phyloP scores from a whole-genome alignment of 2,797 vertebrate genomes.

The Molossus molossus region DNA sequence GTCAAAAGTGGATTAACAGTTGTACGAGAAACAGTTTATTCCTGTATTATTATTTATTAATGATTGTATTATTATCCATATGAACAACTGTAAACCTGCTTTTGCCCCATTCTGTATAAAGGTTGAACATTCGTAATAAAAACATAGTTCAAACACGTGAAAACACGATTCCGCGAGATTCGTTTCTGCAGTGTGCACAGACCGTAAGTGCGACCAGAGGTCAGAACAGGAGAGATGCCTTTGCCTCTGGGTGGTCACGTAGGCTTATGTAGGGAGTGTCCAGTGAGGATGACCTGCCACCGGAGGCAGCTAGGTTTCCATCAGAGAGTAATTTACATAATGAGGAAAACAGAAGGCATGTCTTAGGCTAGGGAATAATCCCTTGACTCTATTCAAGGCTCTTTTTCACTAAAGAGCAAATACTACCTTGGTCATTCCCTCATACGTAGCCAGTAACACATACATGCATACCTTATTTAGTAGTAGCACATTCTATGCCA shows the following conservation, averaged over 20 bases:
- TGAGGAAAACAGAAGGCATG: neutral
- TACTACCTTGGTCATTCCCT: constrained; percentile 28
- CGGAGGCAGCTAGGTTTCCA: neutral
- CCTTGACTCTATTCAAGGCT: neutral
- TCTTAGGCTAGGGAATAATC: neutral
- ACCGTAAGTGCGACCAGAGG: neutral
- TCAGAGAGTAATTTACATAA: neutral
- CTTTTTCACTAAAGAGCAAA: constrained; percentile 23
- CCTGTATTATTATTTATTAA: neutral
- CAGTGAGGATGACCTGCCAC: rapidly evolving
- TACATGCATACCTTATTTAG: neutral
- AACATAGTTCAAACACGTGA: neutral
- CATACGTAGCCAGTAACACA: neutral
- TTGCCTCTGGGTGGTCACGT: neutral
- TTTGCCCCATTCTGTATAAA: neutral
- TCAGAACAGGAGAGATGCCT: neutral
- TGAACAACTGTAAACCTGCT: neutral
- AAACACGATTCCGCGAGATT: neutral
- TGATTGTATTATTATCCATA: neutral
- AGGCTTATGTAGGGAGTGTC: neutral
- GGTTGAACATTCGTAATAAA: neutral
- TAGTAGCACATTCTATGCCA: constrained; percentile 27
- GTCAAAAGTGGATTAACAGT: neutral
- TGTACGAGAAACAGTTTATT: neutral
- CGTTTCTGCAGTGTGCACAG: neutral